Evolutionary conservation across 2,888 invertebrate species (phyloP), one percentile per base, ranked within the genome.

Genomic region (Microctonus aethiopoides): DNA sequence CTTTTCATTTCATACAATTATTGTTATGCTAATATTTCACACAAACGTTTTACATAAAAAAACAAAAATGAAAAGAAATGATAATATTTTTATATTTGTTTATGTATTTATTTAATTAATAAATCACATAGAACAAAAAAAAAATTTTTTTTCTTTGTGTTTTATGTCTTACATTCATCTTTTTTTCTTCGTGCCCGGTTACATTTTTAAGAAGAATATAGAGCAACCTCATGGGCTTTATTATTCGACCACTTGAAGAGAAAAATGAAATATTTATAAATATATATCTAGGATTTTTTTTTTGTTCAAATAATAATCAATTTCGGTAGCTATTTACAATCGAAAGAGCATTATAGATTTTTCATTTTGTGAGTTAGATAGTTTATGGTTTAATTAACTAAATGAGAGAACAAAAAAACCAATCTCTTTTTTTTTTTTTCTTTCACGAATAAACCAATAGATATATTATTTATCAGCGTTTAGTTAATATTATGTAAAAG

Each of bases 121-220:
- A 65, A 51, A 51, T 39, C 57, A 54, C 36, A 52, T 39, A 70
- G 24, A 65, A 32, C 34, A 39, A 22, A 65, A n/a, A 67, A 64
- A 56, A 62, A 68, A 72, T 24, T 39, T 46, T 70, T 72, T 20
- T 22, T 63, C 67, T 70, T 46, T 68, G 54, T 26, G 52, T 60
- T 63, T 46, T 34, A n/a, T 39, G 39, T 61, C 54, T 54, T 20
- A 60, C 71, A 52, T 63, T 65, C 61, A 46, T 32, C 13, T 11
- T 4, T 32, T 11, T 59, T 41, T 39, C 54, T 65, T 46, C 65
- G 20, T 74, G 78, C 79, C 80, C 81, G 76, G 82, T 83, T 78
- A 83, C 81, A 76, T 81, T 77, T 75, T 77, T 77, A 81, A 83
- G 80, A 83, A 83, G 80, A 82, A 82, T 82, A 77, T 81, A 80